These are phyloP conservation scores for Lasioglossum calceatum DNA, from an alignment of 2,888 invertebrate species.

Conservation along the genomic window DNA sequence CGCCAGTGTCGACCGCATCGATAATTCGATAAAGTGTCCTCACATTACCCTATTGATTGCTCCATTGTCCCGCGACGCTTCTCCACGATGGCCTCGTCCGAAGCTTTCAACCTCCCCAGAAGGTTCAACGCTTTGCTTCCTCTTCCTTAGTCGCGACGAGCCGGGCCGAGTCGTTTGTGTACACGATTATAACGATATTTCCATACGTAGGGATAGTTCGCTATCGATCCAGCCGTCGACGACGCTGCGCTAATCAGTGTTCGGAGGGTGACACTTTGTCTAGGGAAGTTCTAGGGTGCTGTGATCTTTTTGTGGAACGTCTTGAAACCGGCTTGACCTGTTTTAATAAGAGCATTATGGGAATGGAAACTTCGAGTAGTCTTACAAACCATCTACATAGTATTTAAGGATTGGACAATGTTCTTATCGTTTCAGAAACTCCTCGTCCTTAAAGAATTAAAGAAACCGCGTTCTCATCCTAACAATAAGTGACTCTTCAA, in stretches of 20 bases:
- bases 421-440: too few species aligned
- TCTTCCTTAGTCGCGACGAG: conserved; percentile 66
- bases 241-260: neutral
- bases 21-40: conserved; percentile 84
- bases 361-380: too few species aligned
- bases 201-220: conserved; percentile 57
- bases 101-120: conserved; percentile 74
- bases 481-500: neutral
- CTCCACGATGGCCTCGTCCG: conserved; percentile 74
- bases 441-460: neutral
- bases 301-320: too few species aligned
- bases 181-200: conserved; percentile 65
- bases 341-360: too few species aligned
- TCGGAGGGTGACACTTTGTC: too few species aligned
- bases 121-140: conserved; percentile 67
- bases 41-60: conserved; percentile 85
- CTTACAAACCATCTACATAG: too few species aligned
- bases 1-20: conserved; percentile 80
- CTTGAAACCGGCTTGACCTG: too few species aligned
- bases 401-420: too few species aligned
- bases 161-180: conserved; percentile 61
- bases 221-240: conserved; percentile 34
- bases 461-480: neutral
- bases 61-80: conserved; percentile 81
- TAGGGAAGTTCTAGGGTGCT: too few species aligned